Evolutionary conservation across 2,797 vertebrate genomes (phyloP).

Genomic region (Tapirus indicus): DNA sequence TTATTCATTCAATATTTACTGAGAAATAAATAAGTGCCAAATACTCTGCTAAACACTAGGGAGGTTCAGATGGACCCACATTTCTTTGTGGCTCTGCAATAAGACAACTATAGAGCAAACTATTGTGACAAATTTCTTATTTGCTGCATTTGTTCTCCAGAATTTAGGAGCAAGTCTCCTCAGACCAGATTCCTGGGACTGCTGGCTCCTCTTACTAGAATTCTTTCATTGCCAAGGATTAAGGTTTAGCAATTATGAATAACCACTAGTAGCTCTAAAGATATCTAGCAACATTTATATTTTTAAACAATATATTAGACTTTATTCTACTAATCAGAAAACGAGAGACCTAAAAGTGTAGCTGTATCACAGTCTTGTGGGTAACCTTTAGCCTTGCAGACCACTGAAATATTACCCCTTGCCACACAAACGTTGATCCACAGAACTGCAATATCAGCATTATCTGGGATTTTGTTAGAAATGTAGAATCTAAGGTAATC

Average conservation of each 20-base stretch:
- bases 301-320: background rate
- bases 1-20: background rate
- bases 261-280: background rate
- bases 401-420: background rate
- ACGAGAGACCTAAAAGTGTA: background rate
- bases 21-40: background rate
- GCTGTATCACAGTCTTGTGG: background rate
- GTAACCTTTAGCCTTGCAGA: background rate
- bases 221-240: background rate
- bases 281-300: background rate
- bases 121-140: background rate
- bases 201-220: background rate
- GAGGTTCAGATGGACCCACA: background rate
- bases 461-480: background rate
- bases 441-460: background rate
- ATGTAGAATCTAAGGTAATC: background rate
- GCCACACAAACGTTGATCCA: background rate
- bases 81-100: background rate
- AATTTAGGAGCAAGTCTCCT: background rate
- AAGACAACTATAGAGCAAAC: background rate
- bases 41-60: background rate
- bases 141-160: background rate
- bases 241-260: background rate
- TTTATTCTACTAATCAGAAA: constrained; percentile 25
- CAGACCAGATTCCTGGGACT: background rate